Base-by-base conservation (phyloP, 2,888 invertebrate species). In the Ceramica pisi region DNA sequence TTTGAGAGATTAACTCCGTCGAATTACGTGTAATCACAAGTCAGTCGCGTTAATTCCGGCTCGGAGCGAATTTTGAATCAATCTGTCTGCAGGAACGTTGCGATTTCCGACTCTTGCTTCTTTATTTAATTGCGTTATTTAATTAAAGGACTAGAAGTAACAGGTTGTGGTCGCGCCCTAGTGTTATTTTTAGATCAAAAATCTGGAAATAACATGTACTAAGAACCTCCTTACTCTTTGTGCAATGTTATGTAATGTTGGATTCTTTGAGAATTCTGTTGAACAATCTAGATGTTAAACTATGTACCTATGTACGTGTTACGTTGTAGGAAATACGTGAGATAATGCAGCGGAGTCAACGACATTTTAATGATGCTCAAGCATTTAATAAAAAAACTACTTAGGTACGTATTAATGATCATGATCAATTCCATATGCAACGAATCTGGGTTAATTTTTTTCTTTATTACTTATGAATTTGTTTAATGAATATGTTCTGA, bases 1-100 rank as follows among this genome's bases (percentile, higher is more conserved):
- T 72, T 44, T 56, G 19, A 50, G 59, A 68, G 72, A 78, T 81
- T 76, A 81, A 76, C 71, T 78, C 62, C 57, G 57, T 64, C 60
- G 64, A 83, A 78, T 78, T 78, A 76, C 56, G 62, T 67, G 71
- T 78, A 82, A 78, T 82, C 69, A 74, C 55, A 66, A 75, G 71
- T 70, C 56, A 51, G 67, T 59, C 38, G 71, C 51, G 61, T 80
- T 80, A 74, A 82, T 70, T 77, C 83, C 61, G 31, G 56, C 59
- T 75, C 21, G 62, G 55, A 61, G 60, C 38, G 59, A 70, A 57
- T 74, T 73, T 66, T 60, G 67, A 82, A 59, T 75, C 63, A 71
- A 82, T 71, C 68, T 66, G 67, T 74, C 67, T 76, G 31, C 44
- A 59, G 59, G 69, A 76, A 63, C 61, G 35, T 63, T 53, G 46